Evolutionary conservation across 2,113 vertebrate genomes (phyloP).

Genomic region (Zootoca vivipara): DNA sequence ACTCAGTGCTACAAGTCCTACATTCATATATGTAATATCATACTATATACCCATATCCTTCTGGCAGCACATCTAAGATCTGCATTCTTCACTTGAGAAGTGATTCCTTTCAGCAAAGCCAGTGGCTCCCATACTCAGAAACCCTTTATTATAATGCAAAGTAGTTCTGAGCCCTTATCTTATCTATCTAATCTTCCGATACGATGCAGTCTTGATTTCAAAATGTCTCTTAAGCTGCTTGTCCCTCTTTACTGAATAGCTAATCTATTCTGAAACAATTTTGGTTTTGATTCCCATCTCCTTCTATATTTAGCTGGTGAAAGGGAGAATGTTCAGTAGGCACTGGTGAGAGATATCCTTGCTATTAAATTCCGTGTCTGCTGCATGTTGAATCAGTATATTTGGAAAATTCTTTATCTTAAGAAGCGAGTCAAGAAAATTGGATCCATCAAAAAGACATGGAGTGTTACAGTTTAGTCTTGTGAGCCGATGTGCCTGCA

Average conservation of each 20-base stretch:
- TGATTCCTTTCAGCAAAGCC: neutral
- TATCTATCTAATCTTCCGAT: conserved; percentile 22
- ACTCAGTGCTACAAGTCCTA: neutral
- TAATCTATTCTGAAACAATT: conserved; percentile 28
- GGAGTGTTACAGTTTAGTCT: neutral
- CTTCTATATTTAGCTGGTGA: conserved; percentile 13
- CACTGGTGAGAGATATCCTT: neutral
- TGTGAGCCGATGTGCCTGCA: neutral
- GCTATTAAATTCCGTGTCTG: neutral
- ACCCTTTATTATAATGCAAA: conserved; percentile 24
- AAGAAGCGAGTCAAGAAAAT: conserved; percentile 3
- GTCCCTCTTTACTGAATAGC: neutral
- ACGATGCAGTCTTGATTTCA: conserved; percentile 12
- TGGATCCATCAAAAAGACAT: neutral
- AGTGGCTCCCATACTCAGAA: neutral
- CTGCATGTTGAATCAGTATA: neutral
- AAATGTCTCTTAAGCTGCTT: conserved; percentile 23
- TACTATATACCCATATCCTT: neutral
- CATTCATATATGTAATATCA: neutral
- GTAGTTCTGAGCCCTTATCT: neutral
- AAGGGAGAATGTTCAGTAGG: neutral
- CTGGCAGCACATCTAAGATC: neutral
- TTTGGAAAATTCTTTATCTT: neutral
- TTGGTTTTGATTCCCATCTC: conserved; percentile 7
- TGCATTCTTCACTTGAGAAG: neutral